Conservation (phyloP, 2,113 vertebrate genomes). For the Antechinus flavipes region DNA sequence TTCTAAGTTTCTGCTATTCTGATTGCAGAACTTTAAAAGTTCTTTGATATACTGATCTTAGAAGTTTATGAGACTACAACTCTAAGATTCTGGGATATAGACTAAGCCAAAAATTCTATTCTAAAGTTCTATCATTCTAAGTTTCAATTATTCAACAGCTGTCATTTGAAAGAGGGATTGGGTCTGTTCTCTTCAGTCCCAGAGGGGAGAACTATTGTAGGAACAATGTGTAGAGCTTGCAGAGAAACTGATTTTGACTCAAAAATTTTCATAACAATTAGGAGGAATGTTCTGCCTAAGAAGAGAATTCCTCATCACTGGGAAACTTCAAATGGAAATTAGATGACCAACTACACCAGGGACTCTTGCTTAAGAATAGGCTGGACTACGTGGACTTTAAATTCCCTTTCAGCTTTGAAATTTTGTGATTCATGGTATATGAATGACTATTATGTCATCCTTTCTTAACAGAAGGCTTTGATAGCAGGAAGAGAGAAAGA, state of each 20-base stretch:
- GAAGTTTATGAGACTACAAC: not conserved
- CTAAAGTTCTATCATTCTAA: not conserved
- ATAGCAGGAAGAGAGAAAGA: not conserved
- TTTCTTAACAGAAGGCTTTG: not conserved
- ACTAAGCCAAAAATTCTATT: not conserved
- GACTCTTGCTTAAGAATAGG: not conserved
- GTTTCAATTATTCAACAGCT: not conserved
- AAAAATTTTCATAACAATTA: conserved; percentile 16
- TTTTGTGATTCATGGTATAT: conserved; percentile 3
- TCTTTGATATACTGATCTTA: not conserved
- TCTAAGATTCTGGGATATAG: not conserved
- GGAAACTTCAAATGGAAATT: not conserved
- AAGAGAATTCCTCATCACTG: not conserved
- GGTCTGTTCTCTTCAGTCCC: not conserved
- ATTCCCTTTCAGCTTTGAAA: not conserved
- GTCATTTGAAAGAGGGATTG: not conserved
- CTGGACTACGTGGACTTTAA: not conserved
- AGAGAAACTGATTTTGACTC: not conserved
- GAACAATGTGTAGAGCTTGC: not conserved
- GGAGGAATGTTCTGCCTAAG: not conserved
- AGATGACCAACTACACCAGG: not conserved
- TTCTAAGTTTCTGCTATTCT: not conserved
- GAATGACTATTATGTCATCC: not conserved
- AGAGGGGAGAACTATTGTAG: not conserved
- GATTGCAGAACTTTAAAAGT: not conserved